Conservation (phyloP, 2,113 vertebrate genomes). For the Lycaon pictus region DNA sequence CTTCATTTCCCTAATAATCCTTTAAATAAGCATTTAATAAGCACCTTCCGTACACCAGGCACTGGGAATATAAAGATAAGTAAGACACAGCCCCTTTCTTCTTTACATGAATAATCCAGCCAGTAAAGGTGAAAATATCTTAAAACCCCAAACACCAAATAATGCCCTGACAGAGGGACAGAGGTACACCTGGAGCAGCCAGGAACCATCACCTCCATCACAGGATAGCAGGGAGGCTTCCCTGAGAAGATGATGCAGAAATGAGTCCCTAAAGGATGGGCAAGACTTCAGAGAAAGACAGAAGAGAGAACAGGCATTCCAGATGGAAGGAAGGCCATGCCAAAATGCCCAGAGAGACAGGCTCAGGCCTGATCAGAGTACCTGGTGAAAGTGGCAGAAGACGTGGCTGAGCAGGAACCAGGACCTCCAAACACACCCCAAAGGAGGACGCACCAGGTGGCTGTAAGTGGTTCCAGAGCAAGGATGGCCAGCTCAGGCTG, state of each 20-base stretch:
- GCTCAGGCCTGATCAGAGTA: neutral
- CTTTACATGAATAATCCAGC: neutral
- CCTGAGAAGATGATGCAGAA: neutral
- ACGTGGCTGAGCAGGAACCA: neutral
- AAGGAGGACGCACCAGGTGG: rapidly evolving
- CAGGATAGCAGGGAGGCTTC: neutral
- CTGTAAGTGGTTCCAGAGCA: neutral
- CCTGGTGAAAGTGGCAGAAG: neutral
- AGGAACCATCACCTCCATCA: neutral
- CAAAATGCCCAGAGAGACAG: neutral
- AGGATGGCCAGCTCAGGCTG: neutral
- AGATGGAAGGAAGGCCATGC: neutral
- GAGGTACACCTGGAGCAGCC: neutral
- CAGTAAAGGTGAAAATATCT: neutral
- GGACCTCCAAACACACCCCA: neutral
- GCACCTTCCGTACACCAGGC: neutral
- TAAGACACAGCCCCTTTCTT: neutral
- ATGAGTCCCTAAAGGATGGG: neutral
- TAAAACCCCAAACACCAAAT: neutral
- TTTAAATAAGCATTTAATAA: conserved; percentile 33
- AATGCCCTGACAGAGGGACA: rapidly evolving
- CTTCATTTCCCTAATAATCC: neutral
- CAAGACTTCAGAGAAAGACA: neutral
- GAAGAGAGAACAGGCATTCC: neutral
- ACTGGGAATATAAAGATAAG: conserved; percentile 6